These are phyloP conservation scores for Laticauda colubrina DNA, from an alignment of 2,113 vertebrate species.

Conservation along the genomic window DNA sequence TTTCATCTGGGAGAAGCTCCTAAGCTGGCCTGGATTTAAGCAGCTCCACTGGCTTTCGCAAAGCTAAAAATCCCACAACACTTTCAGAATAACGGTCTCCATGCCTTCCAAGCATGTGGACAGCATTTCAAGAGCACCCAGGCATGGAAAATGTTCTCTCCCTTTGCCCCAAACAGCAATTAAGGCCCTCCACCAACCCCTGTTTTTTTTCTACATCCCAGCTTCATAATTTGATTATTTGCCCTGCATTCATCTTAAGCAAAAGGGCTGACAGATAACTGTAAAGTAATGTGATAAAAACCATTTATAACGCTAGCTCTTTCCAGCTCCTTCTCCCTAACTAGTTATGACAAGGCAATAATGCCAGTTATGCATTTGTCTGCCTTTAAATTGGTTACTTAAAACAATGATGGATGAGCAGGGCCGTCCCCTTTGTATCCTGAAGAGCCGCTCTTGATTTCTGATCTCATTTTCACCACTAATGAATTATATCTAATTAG, in stretches of 20 bases:
- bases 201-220: slow-evolving; percentile 60
- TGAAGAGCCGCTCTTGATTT: slow-evolving; percentile 92
- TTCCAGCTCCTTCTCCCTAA: slow-evolving; percentile 89
- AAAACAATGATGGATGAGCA: slow-evolving; percentile 96
- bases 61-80: fast-evolving
- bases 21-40: not conserved
- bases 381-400: slow-evolving; percentile 99
- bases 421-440: slow-evolving; percentile 83
- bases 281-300: slow-evolving; percentile 98
- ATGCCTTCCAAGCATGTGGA: not conserved
- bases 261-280: slow-evolving; percentile 94
- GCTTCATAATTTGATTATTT: slow-evolving; percentile 86
- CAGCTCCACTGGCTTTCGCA: not conserved
- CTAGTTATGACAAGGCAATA: slow-evolving; percentile 99
- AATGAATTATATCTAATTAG: slow-evolving; percentile 99
- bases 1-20: not conserved
- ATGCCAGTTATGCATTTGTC: slow-evolving; percentile 88
- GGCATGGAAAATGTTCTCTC: not conserved
- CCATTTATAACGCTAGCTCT: slow-evolving; percentile 85
- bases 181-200: slow-evolving; percentile 59
- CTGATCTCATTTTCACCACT: slow-evolving; percentile 91
- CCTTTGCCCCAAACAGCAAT: slow-evolving; percentile 45
- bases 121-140: not conserved
- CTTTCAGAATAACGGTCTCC: not conserved
- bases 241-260: slow-evolving; percentile 91